These are phyloP conservation scores for Eubucco bourcierii DNA, from an alignment of 2,113 vertebrate species.

Conservation along the genomic window DNA sequence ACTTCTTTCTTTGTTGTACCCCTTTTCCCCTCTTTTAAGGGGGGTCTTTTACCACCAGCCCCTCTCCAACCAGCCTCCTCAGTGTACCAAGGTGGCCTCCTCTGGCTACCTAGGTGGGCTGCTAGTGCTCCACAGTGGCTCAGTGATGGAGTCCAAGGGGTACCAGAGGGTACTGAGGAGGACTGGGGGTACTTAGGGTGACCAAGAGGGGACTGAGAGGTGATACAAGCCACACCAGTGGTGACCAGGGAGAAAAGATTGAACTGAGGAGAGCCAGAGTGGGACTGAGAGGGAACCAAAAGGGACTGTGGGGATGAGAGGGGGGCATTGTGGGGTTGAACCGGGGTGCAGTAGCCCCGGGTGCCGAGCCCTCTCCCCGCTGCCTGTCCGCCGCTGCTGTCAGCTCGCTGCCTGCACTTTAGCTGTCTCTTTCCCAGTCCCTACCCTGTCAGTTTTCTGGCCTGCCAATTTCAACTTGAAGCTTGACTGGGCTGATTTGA, in stretches of 20 bases:
- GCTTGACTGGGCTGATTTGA: conserved; percentile 99
- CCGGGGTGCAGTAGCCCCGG: background rate
- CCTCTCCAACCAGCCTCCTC: background rate
- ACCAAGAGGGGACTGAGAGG: background rate
- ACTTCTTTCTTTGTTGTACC: conserved; percentile 38
- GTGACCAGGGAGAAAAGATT: background rate
- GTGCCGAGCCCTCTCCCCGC: conserved; percentile 46
- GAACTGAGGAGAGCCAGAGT: background rate
- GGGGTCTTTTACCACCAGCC: background rate
- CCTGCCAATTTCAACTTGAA: conserved; percentile 98
- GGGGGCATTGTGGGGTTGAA: background rate
- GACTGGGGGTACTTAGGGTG: background rate
- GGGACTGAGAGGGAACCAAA: background rate
- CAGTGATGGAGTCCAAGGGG: background rate
- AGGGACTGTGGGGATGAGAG: rapidly evolving
- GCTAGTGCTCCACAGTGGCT: background rate
- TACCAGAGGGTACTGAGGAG: background rate
- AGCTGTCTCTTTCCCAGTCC: conserved; percentile 88
- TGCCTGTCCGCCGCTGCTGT: conserved; percentile 78
- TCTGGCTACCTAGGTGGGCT: background rate
- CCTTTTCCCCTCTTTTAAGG: background rate
- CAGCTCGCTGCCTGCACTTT: conserved; percentile 83
- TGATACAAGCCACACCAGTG: background rate
- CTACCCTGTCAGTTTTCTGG: conserved; percentile 94
- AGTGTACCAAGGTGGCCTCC: no score